Conservation (phyloP, 2,797 vertebrate genomes). For the Melanotaenia trifasciata region DNA sequence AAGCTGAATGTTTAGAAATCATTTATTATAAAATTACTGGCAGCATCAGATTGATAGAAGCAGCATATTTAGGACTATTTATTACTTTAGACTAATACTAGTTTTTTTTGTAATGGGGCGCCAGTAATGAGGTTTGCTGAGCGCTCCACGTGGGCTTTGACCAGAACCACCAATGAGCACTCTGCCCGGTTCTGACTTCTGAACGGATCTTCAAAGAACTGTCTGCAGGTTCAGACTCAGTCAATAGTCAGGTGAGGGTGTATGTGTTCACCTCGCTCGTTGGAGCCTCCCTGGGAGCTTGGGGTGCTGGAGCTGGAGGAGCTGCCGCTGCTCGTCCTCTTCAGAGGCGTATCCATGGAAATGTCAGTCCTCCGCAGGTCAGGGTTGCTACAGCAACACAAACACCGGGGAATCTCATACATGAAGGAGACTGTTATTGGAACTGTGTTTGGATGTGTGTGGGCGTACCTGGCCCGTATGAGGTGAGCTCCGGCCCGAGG, state of each 20-base stretch:
- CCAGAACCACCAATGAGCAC: too few species aligned
- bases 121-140: too few species aligned
- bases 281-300: conserved; percentile 95
- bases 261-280: conserved; percentile 80
- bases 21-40: too few species aligned
- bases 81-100: too few species aligned
- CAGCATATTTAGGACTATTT: too few species aligned
- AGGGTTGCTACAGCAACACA: conserved; percentile 88
- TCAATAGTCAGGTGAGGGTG: neutral
- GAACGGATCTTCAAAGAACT: neutral
- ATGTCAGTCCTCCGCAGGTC: conserved; percentile 92
- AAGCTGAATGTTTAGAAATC: too few species aligned
- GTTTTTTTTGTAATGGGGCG: too few species aligned
- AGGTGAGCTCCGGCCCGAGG: conserved; percentile 91
- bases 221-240: too few species aligned
- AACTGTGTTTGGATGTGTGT: neutral
- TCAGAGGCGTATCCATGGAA: conserved; percentile 89
- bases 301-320: conserved; percentile 98
- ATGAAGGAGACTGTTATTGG: neutral
- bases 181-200: too few species aligned
- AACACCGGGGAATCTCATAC: conserved; percentile 32
- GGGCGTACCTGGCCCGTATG: conserved; percentile 93
- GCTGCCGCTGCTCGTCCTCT: conserved; percentile 95
- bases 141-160: too few species aligned
- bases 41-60: too few species aligned